Evolutionary conservation across 2,888 invertebrate species (phyloP).

Genomic region (Allolobophora icterica): DNA sequence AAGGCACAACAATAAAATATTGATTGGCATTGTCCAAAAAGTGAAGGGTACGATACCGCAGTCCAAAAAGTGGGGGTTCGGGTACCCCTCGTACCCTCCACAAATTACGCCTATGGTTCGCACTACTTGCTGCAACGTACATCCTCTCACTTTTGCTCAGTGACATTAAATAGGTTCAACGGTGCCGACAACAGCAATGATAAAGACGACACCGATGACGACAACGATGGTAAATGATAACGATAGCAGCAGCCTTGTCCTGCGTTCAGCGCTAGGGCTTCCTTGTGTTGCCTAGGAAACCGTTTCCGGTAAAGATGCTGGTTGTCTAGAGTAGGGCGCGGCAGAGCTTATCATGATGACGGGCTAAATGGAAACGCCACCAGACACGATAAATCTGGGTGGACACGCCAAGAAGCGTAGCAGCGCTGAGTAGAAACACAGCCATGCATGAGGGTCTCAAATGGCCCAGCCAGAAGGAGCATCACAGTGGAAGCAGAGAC

Average conservation of each 20-base stretch:
- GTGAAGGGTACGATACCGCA: too few species aligned
- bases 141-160: neutral
- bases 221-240: too few species aligned
- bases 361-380: conserved; percentile 8
- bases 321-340: neutral
- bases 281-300: neutral
- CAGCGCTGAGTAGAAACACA: neutral
- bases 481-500: neutral
- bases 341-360: neutral
- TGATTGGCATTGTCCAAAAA: too few species aligned
- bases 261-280: neutral
- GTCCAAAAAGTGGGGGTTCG: too few species aligned
- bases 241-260: neutral
- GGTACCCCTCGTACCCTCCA: too few species aligned
- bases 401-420: neutral
- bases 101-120: too few species aligned
- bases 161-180: neutral
- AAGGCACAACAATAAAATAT: too few species aligned
- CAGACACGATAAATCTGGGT: neutral
- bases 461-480: neutral
- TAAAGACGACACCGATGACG: too few species aligned
- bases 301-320: neutral
- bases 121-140: neutral
- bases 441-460: neutral
- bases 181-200: too few species aligned